Evolutionary conservation across 2,113 vertebrate species (phyloP).

Genomic region (Choloepus hoffmanni): DNA sequence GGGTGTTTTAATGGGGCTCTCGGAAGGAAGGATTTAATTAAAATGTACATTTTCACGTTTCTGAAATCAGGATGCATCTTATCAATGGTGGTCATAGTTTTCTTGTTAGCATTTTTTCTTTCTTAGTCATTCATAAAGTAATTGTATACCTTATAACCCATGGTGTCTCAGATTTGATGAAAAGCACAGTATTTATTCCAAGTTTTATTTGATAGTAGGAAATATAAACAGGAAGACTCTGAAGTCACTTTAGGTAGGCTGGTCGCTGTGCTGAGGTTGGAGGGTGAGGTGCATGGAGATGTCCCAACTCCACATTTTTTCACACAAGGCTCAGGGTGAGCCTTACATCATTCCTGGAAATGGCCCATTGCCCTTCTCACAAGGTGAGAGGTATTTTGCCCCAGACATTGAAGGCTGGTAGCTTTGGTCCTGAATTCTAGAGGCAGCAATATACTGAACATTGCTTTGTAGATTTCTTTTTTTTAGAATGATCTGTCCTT

Average conservation of each 20-base stretch:
- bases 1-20: background rate
- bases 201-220: background rate
- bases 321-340: background rate
- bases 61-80: background rate
- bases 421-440: background rate
- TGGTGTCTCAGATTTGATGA: background rate
- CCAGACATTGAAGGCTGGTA: background rate
- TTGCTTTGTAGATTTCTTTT: background rate
- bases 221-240: background rate
- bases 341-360: background rate
- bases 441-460: background rate
- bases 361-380: background rate
- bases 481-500: background rate
- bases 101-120: background rate
- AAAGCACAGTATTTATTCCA: background rate
- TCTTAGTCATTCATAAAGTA: background rate
- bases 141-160: background rate
- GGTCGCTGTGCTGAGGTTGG: background rate
- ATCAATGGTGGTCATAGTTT: background rate
- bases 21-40: background rate
- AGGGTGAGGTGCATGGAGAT: background rate
- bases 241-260: background rate
- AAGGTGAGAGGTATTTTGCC: background rate
- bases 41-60: background rate
- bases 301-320: too few relatives aligned